Percentiles rank a stretch among this genome's conserved stretches.
These are phyloP conservation scores for Myripristis jacobus DNA, from an alignment of 2,797 vertebrate species.

Conservation along the genomic window DNA sequence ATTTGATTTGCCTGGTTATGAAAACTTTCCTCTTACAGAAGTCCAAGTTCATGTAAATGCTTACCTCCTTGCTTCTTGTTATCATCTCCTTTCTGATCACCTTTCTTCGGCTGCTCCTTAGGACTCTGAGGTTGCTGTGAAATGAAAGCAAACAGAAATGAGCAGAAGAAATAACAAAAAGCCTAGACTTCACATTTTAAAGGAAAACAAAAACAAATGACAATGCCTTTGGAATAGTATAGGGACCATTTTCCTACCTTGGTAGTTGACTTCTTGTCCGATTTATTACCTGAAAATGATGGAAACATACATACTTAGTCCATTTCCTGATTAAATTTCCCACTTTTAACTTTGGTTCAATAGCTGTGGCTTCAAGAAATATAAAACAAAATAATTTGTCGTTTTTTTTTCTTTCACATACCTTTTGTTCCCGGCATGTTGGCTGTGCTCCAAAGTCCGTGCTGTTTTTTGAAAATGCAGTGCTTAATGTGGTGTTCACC, in stretches of 20 bases:
- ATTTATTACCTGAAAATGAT: slow-evolving; percentile 83
- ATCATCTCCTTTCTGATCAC: slow-evolving; percentile 88
- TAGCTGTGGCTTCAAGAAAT: neutral
- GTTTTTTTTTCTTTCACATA: slow-evolving; percentile 41
- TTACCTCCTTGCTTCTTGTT: slow-evolving; percentile 89
- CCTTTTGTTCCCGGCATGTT: slow-evolving; percentile 88
- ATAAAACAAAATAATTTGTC: slow-evolving; percentile 15
- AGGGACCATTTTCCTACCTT: slow-evolving; percentile 76
- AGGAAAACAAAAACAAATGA: neutral
- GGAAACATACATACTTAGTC: slow-evolving; percentile 15
- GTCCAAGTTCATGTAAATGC: slow-evolving; percentile 43
- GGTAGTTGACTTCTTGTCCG: slow-evolving; percentile 87
- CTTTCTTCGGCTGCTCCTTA: slow-evolving; percentile 88
- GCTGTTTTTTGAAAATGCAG: slow-evolving; percentile 75
- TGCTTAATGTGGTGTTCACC: slow-evolving; percentile 69
- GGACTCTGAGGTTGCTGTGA: slow-evolving; percentile 85
- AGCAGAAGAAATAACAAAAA: slow-evolving; percentile 8
- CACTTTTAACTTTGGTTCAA: too few species aligned
- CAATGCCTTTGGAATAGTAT: neutral
- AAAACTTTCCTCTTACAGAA: neutral
- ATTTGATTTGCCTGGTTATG: neutral
- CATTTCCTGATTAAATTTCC: too few species aligned
- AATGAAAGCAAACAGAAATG: slow-evolving; percentile 23
- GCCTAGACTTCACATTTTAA: neutral
- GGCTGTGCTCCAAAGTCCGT: slow-evolving; percentile 74